A percentile compares a stretch with the other conserved stretches of the same genome.
Evolutionary conservation across 2,797 vertebrate genomes (phyloP).

Genomic region (Okamejei kenojei): DNA sequence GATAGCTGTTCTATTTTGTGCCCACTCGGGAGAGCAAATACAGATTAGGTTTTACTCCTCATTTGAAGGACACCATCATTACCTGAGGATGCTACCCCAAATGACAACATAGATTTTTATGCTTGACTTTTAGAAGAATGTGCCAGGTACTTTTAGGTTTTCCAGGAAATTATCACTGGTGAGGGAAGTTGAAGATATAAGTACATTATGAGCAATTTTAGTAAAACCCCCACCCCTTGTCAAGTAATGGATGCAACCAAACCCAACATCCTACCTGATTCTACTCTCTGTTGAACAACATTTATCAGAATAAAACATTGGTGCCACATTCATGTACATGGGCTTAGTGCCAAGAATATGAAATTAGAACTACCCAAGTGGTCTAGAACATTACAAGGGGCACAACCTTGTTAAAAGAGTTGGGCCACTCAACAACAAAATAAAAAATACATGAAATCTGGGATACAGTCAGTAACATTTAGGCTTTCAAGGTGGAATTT

Average conservation of each 20-base stretch:
- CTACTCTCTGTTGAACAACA: neutral
- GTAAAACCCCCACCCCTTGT: neutral
- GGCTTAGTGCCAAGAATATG: neutral
- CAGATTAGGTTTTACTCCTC: too few relatives aligned
- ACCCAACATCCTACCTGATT: neutral
- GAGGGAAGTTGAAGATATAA: neutral
- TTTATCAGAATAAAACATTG: neutral
- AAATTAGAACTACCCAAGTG: neutral
- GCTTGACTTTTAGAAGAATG: neutral
- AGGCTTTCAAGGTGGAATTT: neutral
- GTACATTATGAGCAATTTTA: neutral
- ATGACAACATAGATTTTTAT: too few relatives aligned
- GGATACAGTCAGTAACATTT: neutral
- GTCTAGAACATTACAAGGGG: neutral
- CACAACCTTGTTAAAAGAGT: neutral
- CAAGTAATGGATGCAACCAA: neutral
- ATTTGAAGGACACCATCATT: too few relatives aligned
- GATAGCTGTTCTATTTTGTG: too few relatives aligned
- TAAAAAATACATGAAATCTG: neutral
- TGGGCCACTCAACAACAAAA: neutral
- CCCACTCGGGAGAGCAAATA: too few relatives aligned
- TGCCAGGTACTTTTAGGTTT: neutral
- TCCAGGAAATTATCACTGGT: neutral
- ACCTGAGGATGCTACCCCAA: too few relatives aligned
- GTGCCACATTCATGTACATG: neutral